phyloP scores from a whole-genome alignment of 2,113 vertebrate genomes.

The Stictonetta naevosa region DNA sequence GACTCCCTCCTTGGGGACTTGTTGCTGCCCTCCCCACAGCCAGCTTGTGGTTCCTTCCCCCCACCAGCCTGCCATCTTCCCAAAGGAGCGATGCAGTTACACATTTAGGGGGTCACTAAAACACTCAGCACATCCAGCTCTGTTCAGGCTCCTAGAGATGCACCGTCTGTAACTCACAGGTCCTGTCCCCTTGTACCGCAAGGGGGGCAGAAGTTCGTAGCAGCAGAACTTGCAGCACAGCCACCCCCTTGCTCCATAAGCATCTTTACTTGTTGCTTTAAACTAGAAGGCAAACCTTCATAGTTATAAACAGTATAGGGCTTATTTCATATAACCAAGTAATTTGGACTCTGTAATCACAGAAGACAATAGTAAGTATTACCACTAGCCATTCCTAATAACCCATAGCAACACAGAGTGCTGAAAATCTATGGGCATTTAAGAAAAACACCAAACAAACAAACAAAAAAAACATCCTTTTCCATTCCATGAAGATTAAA shows the following conservation, averaged over 20 bases:
- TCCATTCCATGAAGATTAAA: not conserved
- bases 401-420: accelerated
- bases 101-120: not conserved
- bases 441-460: not conserved
- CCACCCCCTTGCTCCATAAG: not conserved
- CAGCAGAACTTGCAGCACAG: not conserved
- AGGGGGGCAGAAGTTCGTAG: not conserved
- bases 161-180: not conserved
- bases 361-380: not conserved
- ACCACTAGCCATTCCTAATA: not conserved
- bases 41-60: not conserved
- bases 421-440: not conserved
- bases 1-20: not conserved
- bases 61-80: not conserved
- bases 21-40: not conserved
- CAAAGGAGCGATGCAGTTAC: not conserved
- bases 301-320: not conserved
- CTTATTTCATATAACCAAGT: not conserved
- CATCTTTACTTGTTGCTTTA: not conserved
- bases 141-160: not conserved
- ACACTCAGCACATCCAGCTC: not conserved
- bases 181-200: not conserved
- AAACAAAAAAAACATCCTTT: not conserved
- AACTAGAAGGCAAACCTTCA: not conserved
- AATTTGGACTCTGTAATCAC: not conserved